These are phyloP conservation scores for Zeuzera pyrina DNA, from an alignment of 2,888 invertebrate genomes.

Conservation along the genomic window DNA sequence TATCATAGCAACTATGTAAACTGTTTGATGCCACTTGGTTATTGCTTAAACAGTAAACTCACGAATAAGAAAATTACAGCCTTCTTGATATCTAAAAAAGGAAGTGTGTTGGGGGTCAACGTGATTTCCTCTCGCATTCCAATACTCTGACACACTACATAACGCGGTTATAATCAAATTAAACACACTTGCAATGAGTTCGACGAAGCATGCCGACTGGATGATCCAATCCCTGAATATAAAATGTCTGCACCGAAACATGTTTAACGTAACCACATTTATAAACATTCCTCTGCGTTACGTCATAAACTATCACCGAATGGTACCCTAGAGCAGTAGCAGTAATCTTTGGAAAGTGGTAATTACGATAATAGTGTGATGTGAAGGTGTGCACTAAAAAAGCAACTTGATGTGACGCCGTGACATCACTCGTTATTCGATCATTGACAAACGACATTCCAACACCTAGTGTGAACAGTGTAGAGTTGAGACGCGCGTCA, in stretches of 20 bases:
- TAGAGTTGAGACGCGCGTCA: conserved; percentile 54
- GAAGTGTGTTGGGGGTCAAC: conserved; percentile 57
- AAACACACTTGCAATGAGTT: conserved; percentile 49
- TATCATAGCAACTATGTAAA: conserved; percentile 19
- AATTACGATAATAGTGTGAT: conserved; percentile 33
- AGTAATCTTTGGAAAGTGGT: conserved; percentile 39
- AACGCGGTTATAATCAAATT: conserved; percentile 48
- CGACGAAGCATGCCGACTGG: conserved; percentile 43
- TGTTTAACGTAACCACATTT: conserved; percentile 31
- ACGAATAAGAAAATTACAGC: conserved; percentile 42
- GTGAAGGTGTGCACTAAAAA: conserved; percentile 22
- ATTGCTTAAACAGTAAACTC: conserved; percentile 17
- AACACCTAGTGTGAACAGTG: conserved; percentile 54
- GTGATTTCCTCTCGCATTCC: conserved; percentile 66
- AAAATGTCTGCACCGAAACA: conserved; percentile 37
- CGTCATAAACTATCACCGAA: conserved; percentile 44
- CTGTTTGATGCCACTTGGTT: conserved; percentile 15
- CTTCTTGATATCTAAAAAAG: conserved; percentile 52
- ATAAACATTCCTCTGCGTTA: conserved; percentile 40
- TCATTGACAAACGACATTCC: conserved; percentile 72
- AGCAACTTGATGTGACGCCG: conserved; percentile 39
- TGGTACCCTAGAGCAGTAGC: conserved; percentile 38
- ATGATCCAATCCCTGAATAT: conserved; percentile 50
- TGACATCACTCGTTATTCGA: conserved; percentile 64
- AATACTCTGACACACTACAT: conserved; percentile 53